Evolutionary conservation across 2,113 vertebrate genomes (phyloP), one percentile per base, ranked within the genome.

Genomic region (Podarcis muralis): DNA sequence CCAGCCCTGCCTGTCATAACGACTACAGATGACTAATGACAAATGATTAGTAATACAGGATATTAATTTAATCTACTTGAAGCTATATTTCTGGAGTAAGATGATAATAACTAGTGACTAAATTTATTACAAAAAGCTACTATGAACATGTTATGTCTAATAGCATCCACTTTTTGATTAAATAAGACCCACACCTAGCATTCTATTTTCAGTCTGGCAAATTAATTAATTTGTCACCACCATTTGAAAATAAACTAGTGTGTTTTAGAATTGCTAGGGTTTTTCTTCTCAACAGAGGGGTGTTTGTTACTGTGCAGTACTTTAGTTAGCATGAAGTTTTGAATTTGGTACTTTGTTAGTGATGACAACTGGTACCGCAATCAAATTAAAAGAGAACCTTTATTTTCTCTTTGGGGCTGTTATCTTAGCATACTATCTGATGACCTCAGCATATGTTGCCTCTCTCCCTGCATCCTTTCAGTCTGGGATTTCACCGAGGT

Each of bases 321-420:
- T 83, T 40, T 59, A 87, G 81, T 71, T 89, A 92, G 69, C 11
- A 80, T 77, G 6, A 91, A 80, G 75, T 35, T 9, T 2, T 91
- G 23, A 40, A 62, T 57, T 40, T 62, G 2, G 40, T 0, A 1
- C 0, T 0, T 79, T 87, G 77, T 59, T 72, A 32, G 12, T 89
- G n/a, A 32, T 5, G 48, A 79, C 13, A 85, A 4, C 74, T 48
- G n/a, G 75, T 37, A 86, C 2, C 85, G 20, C 75, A 48, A 84
- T 74, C 37, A 66, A 74, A 30, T 22, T 78, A 32, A 27, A 43
- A 15, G 22, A 66, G 71, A 75, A 23, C 5, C 7, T 81, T 74
- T 32, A 32, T 25, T 65, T 5, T n/a, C 27, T n/a, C 66, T 57
- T 0, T 1, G 71, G 69, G 87, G 37, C 20, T 65, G 6, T 37